phyloP scores from a whole-genome alignment of 2,888 invertebrate species.

The Ochropacha duplaris region DNA sequence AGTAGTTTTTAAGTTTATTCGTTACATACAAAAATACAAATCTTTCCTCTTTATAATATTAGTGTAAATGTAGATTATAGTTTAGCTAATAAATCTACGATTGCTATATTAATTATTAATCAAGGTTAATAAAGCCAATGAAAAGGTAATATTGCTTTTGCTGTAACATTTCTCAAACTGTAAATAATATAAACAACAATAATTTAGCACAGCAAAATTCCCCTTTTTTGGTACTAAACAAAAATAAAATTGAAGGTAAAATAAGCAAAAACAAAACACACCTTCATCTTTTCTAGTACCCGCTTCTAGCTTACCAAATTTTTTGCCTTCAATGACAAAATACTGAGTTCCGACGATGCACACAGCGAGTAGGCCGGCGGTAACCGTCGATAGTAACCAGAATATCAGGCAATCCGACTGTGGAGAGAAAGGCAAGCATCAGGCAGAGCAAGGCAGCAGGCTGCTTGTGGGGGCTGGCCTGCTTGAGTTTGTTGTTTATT shows the following conservation, averaged over 20 bases:
- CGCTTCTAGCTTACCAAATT: conserved; percentile 81
- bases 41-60: too few species aligned
- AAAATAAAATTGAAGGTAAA: conserved; percentile 28
- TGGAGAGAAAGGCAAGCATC: conserved; percentile 45
- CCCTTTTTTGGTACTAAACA: not conserved
- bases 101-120: too few species aligned
- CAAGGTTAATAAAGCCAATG: not conserved
- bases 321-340: conserved; percentile 86
- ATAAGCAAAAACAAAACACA: conserved; percentile 63
- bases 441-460: too few species aligned
- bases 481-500: too few species aligned
- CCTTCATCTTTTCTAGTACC: conserved; percentile 73
- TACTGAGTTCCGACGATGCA: conserved; percentile 86
- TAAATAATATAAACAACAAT: not conserved
- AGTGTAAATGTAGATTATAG: too few species aligned
- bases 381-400: conserved; percentile 85
- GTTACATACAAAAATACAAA: too few species aligned
- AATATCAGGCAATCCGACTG: conserved; percentile 86
- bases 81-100: too few species aligned
- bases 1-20: too few species aligned
- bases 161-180: not conserved
- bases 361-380: conserved; percentile 84
- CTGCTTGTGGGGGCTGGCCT: too few species aligned
- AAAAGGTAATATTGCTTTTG: conserved; percentile 5
- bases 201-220: not conserved